Conservation (phyloP, 1,140 invertebrate species). For the Anastrepha obliqua region DNA sequence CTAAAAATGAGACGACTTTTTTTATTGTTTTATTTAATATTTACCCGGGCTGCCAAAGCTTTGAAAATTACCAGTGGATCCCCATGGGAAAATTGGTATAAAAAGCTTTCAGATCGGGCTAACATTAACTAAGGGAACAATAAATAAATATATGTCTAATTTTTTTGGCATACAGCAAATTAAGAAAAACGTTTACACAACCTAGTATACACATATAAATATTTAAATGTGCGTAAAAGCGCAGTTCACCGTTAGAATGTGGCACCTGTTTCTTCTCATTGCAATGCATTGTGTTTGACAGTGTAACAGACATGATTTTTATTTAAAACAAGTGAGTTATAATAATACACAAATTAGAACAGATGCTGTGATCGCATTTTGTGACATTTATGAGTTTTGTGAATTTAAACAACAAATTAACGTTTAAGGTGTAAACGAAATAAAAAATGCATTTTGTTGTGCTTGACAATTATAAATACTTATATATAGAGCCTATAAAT, state of each 20-base stretch:
- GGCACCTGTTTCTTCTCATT: constrained; percentile 56
- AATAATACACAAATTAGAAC: constrained; percentile 64
- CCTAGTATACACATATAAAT: background rate
- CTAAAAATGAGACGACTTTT: too few species aligned
- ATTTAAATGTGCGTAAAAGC: too few species aligned
- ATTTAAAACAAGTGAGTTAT: constrained; percentile 55
- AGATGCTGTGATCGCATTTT: constrained; percentile 33
- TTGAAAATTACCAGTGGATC: too few species aligned
- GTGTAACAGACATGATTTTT: constrained; percentile 64
- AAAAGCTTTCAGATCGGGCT: too few species aligned
- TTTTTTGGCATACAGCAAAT: too few species aligned
- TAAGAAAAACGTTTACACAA: background rate
- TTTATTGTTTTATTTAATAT: too few species aligned
- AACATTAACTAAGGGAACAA: too few species aligned
- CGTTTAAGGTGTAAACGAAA: background rate
- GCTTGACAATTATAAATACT: background rate
- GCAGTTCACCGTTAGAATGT: background rate
- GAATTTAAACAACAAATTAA: background rate
- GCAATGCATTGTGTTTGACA: constrained; percentile 72
- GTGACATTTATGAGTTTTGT: background rate
- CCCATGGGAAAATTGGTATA: too few species aligned
- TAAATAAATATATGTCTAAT: too few species aligned
- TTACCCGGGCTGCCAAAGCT: too few species aligned
- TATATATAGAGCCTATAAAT: background rate
- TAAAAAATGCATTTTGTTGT: background rate